phyloP scores from a whole-genome alignment of 2,888 invertebrate genomes.

The Aphrophora alni region DNA sequence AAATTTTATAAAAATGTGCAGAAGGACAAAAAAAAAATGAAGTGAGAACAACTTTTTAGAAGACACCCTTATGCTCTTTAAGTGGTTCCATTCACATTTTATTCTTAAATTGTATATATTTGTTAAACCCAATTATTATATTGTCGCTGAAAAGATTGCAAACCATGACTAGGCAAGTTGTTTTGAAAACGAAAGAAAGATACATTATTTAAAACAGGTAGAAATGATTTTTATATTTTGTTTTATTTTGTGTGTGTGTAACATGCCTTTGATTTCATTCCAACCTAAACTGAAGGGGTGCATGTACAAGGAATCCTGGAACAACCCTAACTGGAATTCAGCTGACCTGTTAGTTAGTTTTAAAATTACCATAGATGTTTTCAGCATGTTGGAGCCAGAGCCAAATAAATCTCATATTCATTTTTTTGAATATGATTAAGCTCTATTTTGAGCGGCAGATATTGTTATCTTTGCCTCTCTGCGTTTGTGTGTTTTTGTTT shows the following conservation, averaged over 20 bases:
- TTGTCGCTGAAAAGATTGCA: too few species aligned
- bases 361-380: not conserved
- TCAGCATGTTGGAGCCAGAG: not conserved
- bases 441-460: slow-evolving; percentile 11
- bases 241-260: not conserved
- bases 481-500: slow-evolving; percentile 49
- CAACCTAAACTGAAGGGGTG: not conserved
- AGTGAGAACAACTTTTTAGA: too few species aligned
- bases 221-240: not conserved
- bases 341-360: not conserved
- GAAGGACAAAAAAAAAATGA: too few species aligned
- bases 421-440: not conserved
- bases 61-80: too few species aligned
- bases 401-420: not conserved
- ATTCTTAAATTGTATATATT: too few species aligned
- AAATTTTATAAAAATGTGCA: too few species aligned
- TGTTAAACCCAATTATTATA: too few species aligned
- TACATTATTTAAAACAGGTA: too few species aligned
- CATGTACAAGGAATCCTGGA: slow-evolving; percentile 5
- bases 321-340: too few species aligned
- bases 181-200: too few species aligned
- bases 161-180: too few species aligned
- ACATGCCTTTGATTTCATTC: not conserved
- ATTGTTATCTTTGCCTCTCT: slow-evolving; percentile 42
- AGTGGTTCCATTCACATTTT: too few species aligned